These are phyloP conservation scores for Calephelis perditalis DNA, from an alignment of 2,888 invertebrate species.

Conservation along the genomic window DNA sequence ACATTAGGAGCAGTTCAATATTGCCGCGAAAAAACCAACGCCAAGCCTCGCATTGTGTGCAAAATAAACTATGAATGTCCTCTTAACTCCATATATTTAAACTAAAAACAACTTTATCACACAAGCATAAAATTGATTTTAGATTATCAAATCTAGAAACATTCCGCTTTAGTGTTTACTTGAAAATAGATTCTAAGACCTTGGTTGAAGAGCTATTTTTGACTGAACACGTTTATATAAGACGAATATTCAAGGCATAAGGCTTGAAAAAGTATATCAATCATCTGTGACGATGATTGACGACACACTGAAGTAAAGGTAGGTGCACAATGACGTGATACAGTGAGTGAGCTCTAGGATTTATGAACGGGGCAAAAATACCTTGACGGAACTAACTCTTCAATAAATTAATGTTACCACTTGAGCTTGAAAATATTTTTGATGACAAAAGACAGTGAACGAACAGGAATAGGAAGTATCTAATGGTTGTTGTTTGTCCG, in stretches of 20 bases:
- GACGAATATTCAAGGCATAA: conserved; percentile 43
- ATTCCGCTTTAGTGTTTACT: conserved; percentile 3
- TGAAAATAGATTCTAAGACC: conserved; percentile 27
- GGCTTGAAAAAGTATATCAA: conserved; percentile 67
- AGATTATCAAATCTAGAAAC: conserved; percentile 15
- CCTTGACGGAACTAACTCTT: not conserved
- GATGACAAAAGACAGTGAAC: no score
- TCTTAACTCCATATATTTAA: conserved; percentile 35
- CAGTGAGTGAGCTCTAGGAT: conserved; percentile 26
- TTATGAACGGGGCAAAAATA: conserved; percentile 26
- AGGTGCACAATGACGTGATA: conserved; percentile 32
- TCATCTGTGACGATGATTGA: conserved; percentile 68
- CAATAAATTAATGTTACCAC: no score
- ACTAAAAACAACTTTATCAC: conserved; percentile 35
- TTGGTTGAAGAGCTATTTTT: conserved; percentile 16
- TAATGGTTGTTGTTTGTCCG: no score
- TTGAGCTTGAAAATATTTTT: no score
- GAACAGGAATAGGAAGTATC: no score
- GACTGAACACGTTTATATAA: conserved; percentile 33
- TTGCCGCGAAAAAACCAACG: conserved; percentile 50
- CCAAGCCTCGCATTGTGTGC: conserved; percentile 62
- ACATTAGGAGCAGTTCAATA: conserved; percentile 49
- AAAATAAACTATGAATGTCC: conserved; percentile 44
- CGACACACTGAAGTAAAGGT: conserved; percentile 36
- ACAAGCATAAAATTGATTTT: conserved; percentile 23